Evolutionary conservation across 2,888 invertebrate genomes (phyloP), one percentile per base, ranked within the genome.

Genomic region (Leptinotarsa peninsularis): DNA sequence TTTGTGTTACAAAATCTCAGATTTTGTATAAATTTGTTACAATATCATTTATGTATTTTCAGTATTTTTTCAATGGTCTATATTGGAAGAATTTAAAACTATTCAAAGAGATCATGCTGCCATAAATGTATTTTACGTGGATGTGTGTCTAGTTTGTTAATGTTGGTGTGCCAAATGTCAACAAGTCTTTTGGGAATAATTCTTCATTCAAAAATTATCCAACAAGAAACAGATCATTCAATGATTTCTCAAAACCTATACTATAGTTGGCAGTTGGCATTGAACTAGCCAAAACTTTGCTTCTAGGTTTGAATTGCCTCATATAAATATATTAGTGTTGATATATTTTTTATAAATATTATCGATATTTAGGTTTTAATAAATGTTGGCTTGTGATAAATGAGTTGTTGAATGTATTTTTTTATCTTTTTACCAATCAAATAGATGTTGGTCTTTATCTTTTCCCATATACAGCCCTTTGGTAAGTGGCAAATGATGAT

Each of bases 291-390:
- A 43, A 63, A n/a, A 63, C 10, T n/a, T 63, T 63, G 43, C 63
- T 63, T 63, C 10, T 63, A 63, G 63, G 33, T 63, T n/a, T 58
- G 23, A 15, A 63, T 63, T 63, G 33, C 63, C 33, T 63, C 63
- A 43, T 63, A 43, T 7, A 14, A 15, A 63, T 63, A 43, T 63
- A 63, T 63, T 43, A 43, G n/a, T 63, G 33, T 63, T 43, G 33
- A 63, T 63, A 63, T 63, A 63, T 63, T 63, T 63, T 63, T 63
- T 63, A 63, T 63, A 63, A 63, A 43, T n/a, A 63, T 43, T 63
- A 58, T 21, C 27, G 15, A 23, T 58, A 21, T 58, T 63, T 33
- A 63, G n/a, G 27, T 63, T 63, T 63, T 33, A 63, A 63, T 63
- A 63, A 63, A 63, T 63, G 63, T 63, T 63, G 63, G 63, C 63